Conservation (phyloP, 2,888 invertebrate species). For the Phengaris alcon region DNA sequence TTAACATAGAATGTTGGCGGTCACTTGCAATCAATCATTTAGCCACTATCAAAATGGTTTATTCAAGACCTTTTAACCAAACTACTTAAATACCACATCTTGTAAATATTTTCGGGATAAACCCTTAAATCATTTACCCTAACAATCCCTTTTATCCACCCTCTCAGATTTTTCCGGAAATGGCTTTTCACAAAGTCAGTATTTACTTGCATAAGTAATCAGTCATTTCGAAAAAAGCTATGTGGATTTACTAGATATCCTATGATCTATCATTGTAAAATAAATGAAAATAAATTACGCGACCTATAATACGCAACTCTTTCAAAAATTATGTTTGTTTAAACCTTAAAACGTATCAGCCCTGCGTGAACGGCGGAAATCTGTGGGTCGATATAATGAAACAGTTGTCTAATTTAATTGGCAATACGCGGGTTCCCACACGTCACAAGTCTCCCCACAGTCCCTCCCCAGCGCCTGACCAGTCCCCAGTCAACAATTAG, state of each 20-base stretch:
- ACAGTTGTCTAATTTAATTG: constrained; percentile 76
- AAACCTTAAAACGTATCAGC: background rate
- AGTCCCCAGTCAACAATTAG: constrained; percentile 6
- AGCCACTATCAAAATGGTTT: background rate
- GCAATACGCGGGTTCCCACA: constrained; percentile 75
- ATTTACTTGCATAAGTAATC: background rate
- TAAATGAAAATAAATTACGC: too few species aligned
- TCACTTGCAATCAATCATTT: background rate
- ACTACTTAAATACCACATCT: background rate
- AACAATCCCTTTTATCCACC: background rate
- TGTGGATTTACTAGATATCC: too few species aligned
- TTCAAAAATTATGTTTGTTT: too few species aligned
- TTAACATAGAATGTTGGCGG: background rate
- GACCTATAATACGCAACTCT: too few species aligned
- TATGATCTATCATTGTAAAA: too few species aligned
- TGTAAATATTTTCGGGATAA: background rate
- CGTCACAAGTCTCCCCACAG: constrained; percentile 65
- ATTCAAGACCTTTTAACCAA: background rate
- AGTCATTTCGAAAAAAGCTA: too few species aligned
- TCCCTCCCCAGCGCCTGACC: background rate
- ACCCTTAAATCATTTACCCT: background rate
- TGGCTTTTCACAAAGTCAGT: background rate
- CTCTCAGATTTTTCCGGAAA: background rate
- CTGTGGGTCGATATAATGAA: constrained; percentile 61
- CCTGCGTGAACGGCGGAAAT: constrained; percentile 54